Evolutionary conservation across 1,140 invertebrate genomes (phyloP).

Genomic region (Steinernema feltiae): DNA sequence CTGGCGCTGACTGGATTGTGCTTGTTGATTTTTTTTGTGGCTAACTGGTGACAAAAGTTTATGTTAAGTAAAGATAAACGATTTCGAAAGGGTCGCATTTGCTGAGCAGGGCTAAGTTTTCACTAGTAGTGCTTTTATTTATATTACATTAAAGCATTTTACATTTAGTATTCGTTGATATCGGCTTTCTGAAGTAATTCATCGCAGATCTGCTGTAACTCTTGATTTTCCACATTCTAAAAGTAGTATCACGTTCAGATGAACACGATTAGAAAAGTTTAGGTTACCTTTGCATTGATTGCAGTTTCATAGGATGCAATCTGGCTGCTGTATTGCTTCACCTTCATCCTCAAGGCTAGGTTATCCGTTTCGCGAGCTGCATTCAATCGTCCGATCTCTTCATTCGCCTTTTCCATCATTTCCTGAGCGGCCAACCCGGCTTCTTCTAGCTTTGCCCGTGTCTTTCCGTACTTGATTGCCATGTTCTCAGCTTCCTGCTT

Average conservation of each 20-base stretch:
- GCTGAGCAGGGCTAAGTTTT: too few relatives aligned
- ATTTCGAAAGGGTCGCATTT: too few relatives aligned
- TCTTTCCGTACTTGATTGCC: background rate
- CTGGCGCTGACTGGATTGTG: too few relatives aligned
- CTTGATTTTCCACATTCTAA: background rate
- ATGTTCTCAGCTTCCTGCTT: background rate
- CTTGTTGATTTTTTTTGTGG: constrained; percentile 24
- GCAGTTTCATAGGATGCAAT: background rate
- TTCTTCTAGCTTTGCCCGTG: background rate
- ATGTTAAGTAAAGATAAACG: constrained; percentile 14
- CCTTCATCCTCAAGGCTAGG: background rate
- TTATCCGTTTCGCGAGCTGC: background rate
- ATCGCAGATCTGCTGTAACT: background rate
- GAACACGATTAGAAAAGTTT: background rate
- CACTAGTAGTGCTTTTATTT: too few relatives aligned
- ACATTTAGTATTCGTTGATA: background rate
- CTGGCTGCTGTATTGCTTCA: constrained; percentile 3
- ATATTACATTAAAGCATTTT: too few relatives aligned
- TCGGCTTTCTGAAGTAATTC: background rate
- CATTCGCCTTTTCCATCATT: background rate
- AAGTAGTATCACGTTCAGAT: background rate
- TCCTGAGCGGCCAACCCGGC: background rate
- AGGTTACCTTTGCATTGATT: background rate
- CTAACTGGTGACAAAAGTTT: background rate
- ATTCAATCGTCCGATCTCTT: background rate